phyloP scores from a whole-genome alignment of 1,140 invertebrate species.

The Idris sp. region DNA sequence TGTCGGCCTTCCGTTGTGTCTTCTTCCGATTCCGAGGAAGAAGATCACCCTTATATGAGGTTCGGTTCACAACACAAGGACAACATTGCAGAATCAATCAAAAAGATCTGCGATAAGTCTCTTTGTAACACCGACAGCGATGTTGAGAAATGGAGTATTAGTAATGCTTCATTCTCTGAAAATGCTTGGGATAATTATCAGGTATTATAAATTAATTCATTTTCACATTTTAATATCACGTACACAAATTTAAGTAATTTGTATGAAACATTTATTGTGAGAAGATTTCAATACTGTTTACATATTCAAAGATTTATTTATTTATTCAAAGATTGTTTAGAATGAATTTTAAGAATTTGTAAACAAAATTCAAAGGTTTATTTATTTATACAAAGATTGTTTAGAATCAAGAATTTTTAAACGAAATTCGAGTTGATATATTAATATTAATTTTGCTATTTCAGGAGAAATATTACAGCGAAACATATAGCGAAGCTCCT shows the following conservation, averaged over 20 bases:
- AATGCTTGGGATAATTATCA: slow-evolving; percentile 91
- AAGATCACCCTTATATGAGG: slow-evolving; percentile 65
- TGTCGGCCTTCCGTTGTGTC: slow-evolving; percentile 68
- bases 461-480: slow-evolving; percentile 93
- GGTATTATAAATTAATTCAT: slow-evolving; percentile 76
- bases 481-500: slow-evolving; percentile 92
- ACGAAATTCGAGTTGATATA: no score
- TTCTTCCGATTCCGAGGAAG: slow-evolving; percentile 76
- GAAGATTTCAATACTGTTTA: no score
- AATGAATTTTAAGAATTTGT: no score
- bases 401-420: no score
- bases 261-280: no score
- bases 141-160: slow-evolving; percentile 76
- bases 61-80: slow-evolving; percentile 61
- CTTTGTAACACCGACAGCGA: slow-evolving; percentile 73
- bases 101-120: slow-evolving; percentile 66
- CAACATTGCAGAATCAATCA: slow-evolving; percentile 64
- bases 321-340: no score
- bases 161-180: slow-evolving; percentile 89
- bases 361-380: no score
- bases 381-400: no score
- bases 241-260: no score
- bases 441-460: no score
- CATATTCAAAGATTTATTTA: no score
- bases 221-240: no score